Evolutionary conservation across 2,888 invertebrate genomes (phyloP).

Genomic region (Venusia cambrica): DNA sequence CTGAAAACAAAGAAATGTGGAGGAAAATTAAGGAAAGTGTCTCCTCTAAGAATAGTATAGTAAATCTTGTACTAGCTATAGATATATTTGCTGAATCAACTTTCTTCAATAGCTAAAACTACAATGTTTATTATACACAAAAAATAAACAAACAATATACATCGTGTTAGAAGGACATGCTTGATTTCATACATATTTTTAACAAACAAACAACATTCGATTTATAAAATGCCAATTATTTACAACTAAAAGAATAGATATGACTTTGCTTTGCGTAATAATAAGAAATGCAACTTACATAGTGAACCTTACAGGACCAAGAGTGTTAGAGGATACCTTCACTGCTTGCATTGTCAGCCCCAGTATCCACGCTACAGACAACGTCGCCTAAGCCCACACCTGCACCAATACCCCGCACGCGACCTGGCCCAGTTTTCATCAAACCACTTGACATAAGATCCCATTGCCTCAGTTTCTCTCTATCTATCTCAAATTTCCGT

Average conservation of each 20-base stretch:
- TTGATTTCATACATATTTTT: slow-evolving; percentile 56
- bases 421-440: slow-evolving; percentile 74
- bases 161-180: slow-evolving; percentile 56
- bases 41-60: too few species aligned
- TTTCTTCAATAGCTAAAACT: too few species aligned
- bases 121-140: too few species aligned
- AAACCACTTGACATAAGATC: slow-evolving; percentile 92
- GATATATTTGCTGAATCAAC: too few species aligned
- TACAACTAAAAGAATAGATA: slow-evolving; percentile 45
- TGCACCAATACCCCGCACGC: slow-evolving; percentile 63
- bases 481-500: slow-evolving; percentile 85
- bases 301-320: slow-evolving; percentile 69
- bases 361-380: slow-evolving; percentile 65
- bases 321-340: slow-evolving; percentile 77
- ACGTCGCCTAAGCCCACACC: slow-evolving; percentile 57
- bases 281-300: slow-evolving; percentile 69
- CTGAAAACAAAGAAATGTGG: slow-evolving; percentile 80
- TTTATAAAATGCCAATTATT: slow-evolving; percentile 52
- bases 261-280: slow-evolving; percentile 72
- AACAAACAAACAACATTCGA: slow-evolving; percentile 2
- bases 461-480: slow-evolving; percentile 93
- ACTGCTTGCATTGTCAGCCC: slow-evolving; percentile 72
- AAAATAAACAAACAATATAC: slow-evolving; percentile 9
- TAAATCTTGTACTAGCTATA: too few species aligned
- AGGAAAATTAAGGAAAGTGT: too few species aligned